phyloP scores from a whole-genome alignment of 2,113 vertebrate species.

The Bubo scandiacus region DNA sequence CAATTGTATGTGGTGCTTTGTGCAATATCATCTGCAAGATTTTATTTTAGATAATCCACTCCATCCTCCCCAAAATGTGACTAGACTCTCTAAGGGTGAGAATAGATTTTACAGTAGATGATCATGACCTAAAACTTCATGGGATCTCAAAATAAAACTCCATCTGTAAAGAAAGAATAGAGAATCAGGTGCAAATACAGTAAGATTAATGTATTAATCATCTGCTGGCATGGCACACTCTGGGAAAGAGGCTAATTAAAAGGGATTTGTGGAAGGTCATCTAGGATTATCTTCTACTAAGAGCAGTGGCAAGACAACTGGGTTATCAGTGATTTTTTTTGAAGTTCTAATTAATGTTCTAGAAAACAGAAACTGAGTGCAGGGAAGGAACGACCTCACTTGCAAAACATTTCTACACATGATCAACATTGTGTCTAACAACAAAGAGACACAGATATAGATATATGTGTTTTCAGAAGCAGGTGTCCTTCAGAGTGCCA shows the following conservation, averaged over 20 bases:
- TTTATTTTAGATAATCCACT: not conserved
- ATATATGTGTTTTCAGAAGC: rapidly evolving
- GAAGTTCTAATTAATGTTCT: not conserved
- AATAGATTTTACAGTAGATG: not conserved
- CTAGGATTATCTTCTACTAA: not conserved
- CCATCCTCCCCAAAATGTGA: not conserved
- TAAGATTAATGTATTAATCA: not conserved
- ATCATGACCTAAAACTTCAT: not conserved
- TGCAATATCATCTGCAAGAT: not conserved
- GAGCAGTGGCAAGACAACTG: not conserved
- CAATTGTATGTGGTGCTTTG: not conserved
- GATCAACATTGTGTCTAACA: not conserved
- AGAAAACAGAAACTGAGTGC: not conserved
- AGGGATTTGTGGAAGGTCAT: not conserved
- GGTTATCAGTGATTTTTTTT: not conserved
- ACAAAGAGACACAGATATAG: not conserved
- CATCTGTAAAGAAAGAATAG: not conserved
- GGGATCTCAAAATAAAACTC: not conserved
- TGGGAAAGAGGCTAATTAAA: slow-evolving; percentile 35
- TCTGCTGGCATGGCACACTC: not conserved
- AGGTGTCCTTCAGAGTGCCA: not conserved
- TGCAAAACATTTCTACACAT: not conserved
- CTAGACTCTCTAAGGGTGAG: not conserved
- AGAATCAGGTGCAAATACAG: not conserved
- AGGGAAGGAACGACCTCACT: not conserved